These are phyloP conservation scores for Phortica variegata DNA, from an alignment of 1,140 invertebrate species.

Conservation along the genomic window DNA sequence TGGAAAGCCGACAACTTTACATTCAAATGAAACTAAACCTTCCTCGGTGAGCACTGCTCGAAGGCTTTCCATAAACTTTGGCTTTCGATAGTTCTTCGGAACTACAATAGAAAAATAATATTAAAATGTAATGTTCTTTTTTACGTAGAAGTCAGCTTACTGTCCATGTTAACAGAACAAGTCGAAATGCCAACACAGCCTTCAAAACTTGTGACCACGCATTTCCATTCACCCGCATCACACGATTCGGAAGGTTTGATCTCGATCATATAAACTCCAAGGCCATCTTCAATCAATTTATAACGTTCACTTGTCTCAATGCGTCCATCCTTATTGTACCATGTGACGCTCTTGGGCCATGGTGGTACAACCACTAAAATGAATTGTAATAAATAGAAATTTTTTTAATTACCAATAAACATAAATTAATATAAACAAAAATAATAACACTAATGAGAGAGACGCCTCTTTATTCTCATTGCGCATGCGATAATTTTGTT, in stretches of 20 bases:
- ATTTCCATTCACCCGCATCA: slow-evolving; percentile 88
- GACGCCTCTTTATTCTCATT: background rate
- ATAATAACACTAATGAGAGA: too few species aligned
- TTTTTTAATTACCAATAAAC: background rate
- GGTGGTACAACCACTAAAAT: slow-evolving; percentile 74
- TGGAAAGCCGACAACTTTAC: slow-evolving; percentile 88
- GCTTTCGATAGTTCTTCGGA: slow-evolving; percentile 85
- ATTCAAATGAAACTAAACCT: slow-evolving; percentile 88
- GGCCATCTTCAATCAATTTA: slow-evolving; percentile 73
- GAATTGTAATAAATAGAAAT: too few species aligned
- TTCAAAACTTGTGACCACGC: slow-evolving; percentile 72
- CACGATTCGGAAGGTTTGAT: slow-evolving; percentile 71
- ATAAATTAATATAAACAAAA: too few species aligned
- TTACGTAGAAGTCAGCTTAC: slow-evolving; percentile 23
- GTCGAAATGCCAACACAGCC: slow-evolving; percentile 72
- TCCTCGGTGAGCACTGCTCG: slow-evolving; percentile 86
- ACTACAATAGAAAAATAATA: slow-evolving; percentile 46
- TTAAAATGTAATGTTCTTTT: background rate
- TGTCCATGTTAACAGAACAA: slow-evolving; percentile 71
- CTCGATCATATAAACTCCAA: slow-evolving; percentile 76
- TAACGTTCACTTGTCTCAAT: slow-evolving; percentile 68
- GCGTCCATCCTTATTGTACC: slow-evolving; percentile 81
- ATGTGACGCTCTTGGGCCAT: slow-evolving; percentile 74
- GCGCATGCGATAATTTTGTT: slow-evolving; percentile 5
- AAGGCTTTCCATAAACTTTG: slow-evolving; percentile 84